phyloP scores from a whole-genome alignment of 2,888 invertebrate genomes.

The Hypolimnas misippus region DNA sequence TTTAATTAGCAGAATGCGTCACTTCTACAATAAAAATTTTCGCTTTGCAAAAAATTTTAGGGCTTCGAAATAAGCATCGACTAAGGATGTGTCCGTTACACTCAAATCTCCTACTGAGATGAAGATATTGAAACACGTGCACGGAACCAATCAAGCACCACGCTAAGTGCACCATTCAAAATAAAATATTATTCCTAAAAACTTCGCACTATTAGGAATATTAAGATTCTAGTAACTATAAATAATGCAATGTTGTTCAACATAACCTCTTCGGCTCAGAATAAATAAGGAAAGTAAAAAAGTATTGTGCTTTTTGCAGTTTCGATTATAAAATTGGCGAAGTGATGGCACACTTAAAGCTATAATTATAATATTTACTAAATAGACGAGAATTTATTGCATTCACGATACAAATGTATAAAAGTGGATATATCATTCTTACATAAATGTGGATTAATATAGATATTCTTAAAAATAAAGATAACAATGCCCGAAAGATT shows the following conservation, averaged over 20 bases:
- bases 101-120: background rate
- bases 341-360: constrained; percentile 19
- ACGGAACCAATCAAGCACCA: constrained; percentile 4
- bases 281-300: background rate
- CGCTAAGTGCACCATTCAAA: constrained; percentile 1
- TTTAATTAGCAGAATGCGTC: background rate
- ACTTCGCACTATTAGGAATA: background rate
- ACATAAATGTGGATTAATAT: background rate
- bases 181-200: constrained; percentile 1
- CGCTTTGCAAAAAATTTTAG: background rate
- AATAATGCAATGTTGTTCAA: background rate
- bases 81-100: background rate
- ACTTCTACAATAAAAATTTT: background rate
- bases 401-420: background rate
- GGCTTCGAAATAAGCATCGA: constrained; percentile 1
- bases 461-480: background rate
- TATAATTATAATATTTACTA: constrained; percentile 2
- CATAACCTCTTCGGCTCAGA: background rate
- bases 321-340: constrained; percentile 6
- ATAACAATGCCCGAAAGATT: constrained; percentile 5
- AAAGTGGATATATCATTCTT: background rate
- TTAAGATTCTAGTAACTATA: background rate
- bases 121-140: no score
- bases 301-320: constrained; percentile 10
- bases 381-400: constrained; percentile 2